These are phyloP conservation scores for Mus spretus DNA, from an alignment of 2,797 vertebrate species.

Conservation along the genomic window DNA sequence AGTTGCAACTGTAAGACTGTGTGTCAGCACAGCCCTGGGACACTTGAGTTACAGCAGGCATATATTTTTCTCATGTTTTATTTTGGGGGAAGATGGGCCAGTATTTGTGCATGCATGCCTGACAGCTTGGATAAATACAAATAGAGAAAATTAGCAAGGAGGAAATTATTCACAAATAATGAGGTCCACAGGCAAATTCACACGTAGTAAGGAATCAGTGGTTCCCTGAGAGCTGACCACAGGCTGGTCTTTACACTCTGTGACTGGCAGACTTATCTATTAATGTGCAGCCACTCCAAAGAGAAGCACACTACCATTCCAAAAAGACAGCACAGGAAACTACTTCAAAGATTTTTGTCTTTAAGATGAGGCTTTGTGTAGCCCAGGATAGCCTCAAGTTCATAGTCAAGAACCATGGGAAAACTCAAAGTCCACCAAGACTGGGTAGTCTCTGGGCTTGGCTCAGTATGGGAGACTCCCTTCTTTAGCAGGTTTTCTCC, in stretches of 20 bases:
- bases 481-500: neutral
- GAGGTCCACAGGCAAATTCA: neutral
- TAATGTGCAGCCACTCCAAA: neutral
- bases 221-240: neutral
- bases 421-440: neutral
- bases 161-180: neutral
- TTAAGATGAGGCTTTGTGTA: neutral
- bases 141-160: neutral
- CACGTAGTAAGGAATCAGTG: accelerated
- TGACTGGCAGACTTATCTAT: neutral
- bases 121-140: neutral
- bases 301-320: too few species aligned
- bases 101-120: neutral
- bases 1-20: neutral
- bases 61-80: neutral
- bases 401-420: neutral
- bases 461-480: neutral
- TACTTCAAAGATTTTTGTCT: neutral
- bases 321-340: neutral
- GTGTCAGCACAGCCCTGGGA: too few species aligned
- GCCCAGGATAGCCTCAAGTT: neutral
- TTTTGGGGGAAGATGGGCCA: neutral
- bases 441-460: neutral
- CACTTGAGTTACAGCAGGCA: neutral
- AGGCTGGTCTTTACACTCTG: too few species aligned